Evolutionary conservation across 2,888 invertebrate genomes (phyloP), one percentile per base, ranked within the genome.

Genomic region (Sarcophaga subvicina): DNA sequence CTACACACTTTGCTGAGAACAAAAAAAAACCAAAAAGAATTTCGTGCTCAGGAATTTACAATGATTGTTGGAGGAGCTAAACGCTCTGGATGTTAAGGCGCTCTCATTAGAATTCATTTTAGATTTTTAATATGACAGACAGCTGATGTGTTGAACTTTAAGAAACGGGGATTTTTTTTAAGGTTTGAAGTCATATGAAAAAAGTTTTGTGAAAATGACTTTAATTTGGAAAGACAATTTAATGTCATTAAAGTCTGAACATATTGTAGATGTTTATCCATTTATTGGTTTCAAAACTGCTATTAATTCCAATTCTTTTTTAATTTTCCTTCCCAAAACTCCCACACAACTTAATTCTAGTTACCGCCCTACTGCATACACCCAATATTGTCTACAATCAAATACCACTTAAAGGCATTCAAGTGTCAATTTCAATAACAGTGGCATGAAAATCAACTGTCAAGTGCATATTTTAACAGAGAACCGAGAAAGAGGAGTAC

Each of bases 391-490:
- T 54, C 59, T 59, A 45, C 25, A 20, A 66, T 20, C 54, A 27
- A 73, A 54, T 64, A 72, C 64, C 63, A 37, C 66, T 80, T 75
- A 59, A 75, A 69, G 64, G 60, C 76, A 80, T 77, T 17, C 4
- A 77, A 80, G 59, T 70, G 75, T 86, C 72, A 80, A 86, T 73
- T 20, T 66, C 73, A 66, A 45, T 78, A 78, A 62, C 37, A 37
- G 37, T 45, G 22, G 49, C 72, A 70, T 73, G 11, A 62, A 25
- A 59, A 70, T 75, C 64, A 72, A 59, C 37, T 80, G 76, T 79
- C 83, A 77, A 72, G 75, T 25, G 66, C 75, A 66, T 47, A 59
- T 27, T 49, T 63, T 54, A 4, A 17, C 14, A 54, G 14, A 4
- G 54, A 14, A 12, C 11, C 20, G 47, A 12, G 63, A 70, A 54